Percentiles rank a stretch among this genome's conserved stretches.
These are phyloP conservation scores for Nipponia nippon DNA, from an alignment of 2,113 vertebrate species.

Conservation along the genomic window DNA sequence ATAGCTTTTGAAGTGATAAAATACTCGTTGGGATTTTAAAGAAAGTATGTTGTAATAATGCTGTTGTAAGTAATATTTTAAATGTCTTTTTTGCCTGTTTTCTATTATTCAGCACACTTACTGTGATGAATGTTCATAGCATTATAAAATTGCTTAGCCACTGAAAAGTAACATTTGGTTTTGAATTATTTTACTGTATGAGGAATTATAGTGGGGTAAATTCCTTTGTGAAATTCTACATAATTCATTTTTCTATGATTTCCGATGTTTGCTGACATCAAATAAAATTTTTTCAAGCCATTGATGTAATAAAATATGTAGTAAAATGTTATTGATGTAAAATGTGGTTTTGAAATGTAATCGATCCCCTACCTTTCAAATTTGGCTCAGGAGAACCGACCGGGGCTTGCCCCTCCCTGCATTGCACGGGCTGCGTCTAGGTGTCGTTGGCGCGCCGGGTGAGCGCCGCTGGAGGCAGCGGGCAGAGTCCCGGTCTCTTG, in stretches of 20 bases:
- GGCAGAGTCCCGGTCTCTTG: neutral
- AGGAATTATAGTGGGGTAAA: slow-evolving; percentile 72
- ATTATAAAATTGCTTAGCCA: slow-evolving; percentile 77
- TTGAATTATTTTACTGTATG: slow-evolving; percentile 68
- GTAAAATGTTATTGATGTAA: neutral
- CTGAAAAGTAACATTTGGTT: slow-evolving; percentile 72
- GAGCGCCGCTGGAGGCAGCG: fast-evolving
- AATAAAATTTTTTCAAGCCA: slow-evolving; percentile 80
- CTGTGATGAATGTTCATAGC: slow-evolving; percentile 76
- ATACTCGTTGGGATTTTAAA: slow-evolving; percentile 73
- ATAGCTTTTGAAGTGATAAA: slow-evolving; percentile 79
- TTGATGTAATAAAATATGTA: slow-evolving; percentile 72
- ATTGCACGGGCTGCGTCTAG: fast-evolving
- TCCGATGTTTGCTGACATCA: slow-evolving; percentile 78
- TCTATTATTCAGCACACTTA: slow-evolving; percentile 75
- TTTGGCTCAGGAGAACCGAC: neutral
- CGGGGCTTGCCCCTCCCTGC: neutral
- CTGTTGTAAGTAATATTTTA: slow-evolving; percentile 77
- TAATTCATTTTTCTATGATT: slow-evolving; percentile 82
- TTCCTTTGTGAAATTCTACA: slow-evolving; percentile 78
- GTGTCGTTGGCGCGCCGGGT: fast-evolving
- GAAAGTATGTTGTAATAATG: slow-evolving; percentile 73
- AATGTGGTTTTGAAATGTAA: neutral
- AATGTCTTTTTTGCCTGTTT: slow-evolving; percentile 74
- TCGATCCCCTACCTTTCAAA: neutral